A percentile compares a stretch with the other conserved stretches of the same genome.
Conservation (phyloP, 2,888 invertebrate genomes). For the Acanthopleura granulata region DNA sequence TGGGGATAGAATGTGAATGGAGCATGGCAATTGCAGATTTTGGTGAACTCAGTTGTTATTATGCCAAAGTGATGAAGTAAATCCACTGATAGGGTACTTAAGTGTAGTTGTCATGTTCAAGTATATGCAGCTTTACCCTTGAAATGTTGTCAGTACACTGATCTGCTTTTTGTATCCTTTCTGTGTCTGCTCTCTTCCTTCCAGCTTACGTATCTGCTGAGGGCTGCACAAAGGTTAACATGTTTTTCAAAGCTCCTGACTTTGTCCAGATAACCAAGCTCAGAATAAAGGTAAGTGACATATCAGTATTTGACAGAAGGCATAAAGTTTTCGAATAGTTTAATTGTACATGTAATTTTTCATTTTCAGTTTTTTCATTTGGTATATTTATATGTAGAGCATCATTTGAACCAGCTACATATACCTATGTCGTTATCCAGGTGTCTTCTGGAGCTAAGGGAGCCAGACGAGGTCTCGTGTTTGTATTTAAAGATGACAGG, state of each 20-base stretch:
- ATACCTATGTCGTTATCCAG: conserved; percentile 33
- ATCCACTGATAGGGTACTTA: not conserved
- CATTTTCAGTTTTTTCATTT: too few species aligned
- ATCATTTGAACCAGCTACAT: not conserved
- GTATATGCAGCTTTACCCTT: too few species aligned
- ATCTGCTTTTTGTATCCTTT: not conserved
- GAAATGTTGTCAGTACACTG: too few species aligned
- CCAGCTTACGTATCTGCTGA: conserved; percentile 59
- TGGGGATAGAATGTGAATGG: too few species aligned
- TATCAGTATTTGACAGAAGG: not conserved
- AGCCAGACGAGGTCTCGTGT: conserved; percentile 60
- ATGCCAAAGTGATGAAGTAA: not conserved
- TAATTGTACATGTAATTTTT: too few species aligned
- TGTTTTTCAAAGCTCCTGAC: conserved; percentile 62
- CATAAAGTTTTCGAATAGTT: too few species aligned
- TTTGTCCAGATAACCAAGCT: conserved; percentile 62
- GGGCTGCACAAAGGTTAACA: conserved; percentile 62
- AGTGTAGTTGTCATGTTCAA: not conserved
- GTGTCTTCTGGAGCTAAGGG: conserved; percentile 58
- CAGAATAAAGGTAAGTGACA: conserved; percentile 55
- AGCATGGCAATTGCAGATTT: not conserved
- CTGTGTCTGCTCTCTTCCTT: conserved; percentile 26
- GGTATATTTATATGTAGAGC: not conserved
- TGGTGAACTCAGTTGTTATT: not conserved
- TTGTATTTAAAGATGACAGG: conserved; percentile 57